A percentile compares a stretch with the other conserved stretches of the same genome.
These are phyloP conservation scores for Hoplostethus mediterraneus DNA, from an alignment of 2,797 vertebrate species.

Conservation along the genomic window DNA sequence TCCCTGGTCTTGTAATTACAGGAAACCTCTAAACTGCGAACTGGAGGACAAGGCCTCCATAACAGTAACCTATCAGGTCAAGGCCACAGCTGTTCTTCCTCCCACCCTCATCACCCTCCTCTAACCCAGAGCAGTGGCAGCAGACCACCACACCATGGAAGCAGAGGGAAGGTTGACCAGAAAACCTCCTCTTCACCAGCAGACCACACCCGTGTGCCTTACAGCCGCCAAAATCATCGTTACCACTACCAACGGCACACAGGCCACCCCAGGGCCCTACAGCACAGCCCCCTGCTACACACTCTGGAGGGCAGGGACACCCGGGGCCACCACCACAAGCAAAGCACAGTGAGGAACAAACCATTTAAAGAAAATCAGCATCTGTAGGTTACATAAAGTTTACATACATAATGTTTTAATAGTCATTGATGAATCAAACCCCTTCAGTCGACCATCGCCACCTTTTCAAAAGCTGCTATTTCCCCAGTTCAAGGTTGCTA, in stretches of 20 bases:
- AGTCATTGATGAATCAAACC: too few relatives aligned
- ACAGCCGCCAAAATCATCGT: constrained; percentile 88
- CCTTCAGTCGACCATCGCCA: too few relatives aligned
- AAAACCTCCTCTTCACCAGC: constrained; percentile 90
- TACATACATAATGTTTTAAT: too few relatives aligned
- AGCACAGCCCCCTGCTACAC: constrained; percentile 73
- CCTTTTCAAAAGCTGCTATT: not conserved
- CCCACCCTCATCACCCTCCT: constrained; percentile 33
- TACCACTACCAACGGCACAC: constrained; percentile 80
- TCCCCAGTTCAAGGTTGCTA: not conserved
- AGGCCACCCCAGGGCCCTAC: constrained; percentile 71
- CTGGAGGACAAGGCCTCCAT: constrained; percentile 72
- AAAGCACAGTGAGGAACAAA: constrained; percentile 81
- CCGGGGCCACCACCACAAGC: constrained; percentile 78
- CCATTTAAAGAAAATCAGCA: not conserved
- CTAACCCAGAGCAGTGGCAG: constrained; percentile 57
- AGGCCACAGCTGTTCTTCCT: constrained; percentile 16
- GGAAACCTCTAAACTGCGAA: constrained; percentile 80
- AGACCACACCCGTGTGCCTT: constrained; percentile 95
- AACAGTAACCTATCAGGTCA: constrained; percentile 63
- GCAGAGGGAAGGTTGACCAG: constrained; percentile 76
- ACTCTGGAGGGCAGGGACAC: constrained; percentile 76
- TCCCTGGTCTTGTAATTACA: constrained; percentile 39
- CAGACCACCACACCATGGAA: constrained; percentile 68
- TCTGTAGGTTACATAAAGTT: not conserved